Base-by-base conservation (phyloP, 2,113 vertebrate genomes). In the Heliornis fulica region DNA sequence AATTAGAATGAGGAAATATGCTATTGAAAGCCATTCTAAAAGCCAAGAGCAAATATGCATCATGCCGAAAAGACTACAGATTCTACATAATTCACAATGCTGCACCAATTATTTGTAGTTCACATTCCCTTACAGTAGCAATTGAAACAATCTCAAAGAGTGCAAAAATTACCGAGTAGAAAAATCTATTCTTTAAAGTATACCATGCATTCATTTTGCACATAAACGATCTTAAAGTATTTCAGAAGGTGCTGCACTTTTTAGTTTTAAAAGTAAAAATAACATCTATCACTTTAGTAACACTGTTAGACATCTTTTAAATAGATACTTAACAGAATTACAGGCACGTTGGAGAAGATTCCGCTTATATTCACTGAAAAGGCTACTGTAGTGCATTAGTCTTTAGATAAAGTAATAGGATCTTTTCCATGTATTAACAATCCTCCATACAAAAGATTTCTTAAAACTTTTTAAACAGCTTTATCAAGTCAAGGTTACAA, bases 61-160 rank as follows among this genome's bases (percentile, higher is more conserved):
- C 93, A 83, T 72, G 45, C 96, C 87, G 84, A 96, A 95, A 98
- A 97, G 91, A 95, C 94, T 96, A 95, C 88, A 96, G 95, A 96
- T 96, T 95, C 97, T 91, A 95, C 96, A 97, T 94, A 97, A 96
- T 86, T 89, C 91, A 95, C 96, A 97, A 96, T 89, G 90, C 79
- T 23, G 84, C 12, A 63, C 97, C 98, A 98, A 97, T 98, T 98
- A 98, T 97, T 97, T 96, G 90, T 90, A 97, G 94, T 96, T 97
- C 94, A 97, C 89, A 97, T 97, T 98, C 94, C 90, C 94, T 96
- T 70, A 93, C 70, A 91, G 84, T 87, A 96, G 94, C 87, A 96
- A 93, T 89, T 96, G 89, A 97, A 97, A 94, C 95, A 94, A 94
- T 93, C 91, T 98, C 97, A 94, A 97, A 97, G 93, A 96, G 77